phyloP scores from a whole-genome alignment of 2,888 invertebrate genomes.

The Apamea crenata region DNA sequence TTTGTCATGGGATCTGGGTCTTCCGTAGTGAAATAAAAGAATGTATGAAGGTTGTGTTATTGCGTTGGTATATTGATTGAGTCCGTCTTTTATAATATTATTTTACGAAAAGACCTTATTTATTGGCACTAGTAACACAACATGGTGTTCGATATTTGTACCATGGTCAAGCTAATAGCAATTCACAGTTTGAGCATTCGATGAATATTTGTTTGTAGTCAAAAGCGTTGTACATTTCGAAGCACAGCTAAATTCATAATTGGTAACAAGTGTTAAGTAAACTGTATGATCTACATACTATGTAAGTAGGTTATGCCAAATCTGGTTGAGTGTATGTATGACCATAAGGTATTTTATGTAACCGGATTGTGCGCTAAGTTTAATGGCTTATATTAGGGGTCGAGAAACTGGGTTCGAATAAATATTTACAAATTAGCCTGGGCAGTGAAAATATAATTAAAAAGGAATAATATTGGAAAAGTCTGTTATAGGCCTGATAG shows the following conservation, averaged over 20 bases:
- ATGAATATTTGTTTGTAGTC: slow-evolving; percentile 19
- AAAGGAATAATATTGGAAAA: slow-evolving; percentile 8
- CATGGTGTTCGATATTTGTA: slow-evolving; percentile 17
- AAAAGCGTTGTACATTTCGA: slow-evolving; percentile 37
- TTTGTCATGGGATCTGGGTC: slow-evolving; percentile 29
- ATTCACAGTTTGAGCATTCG: slow-evolving; percentile 24
- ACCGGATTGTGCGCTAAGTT: slow-evolving; percentile 36
- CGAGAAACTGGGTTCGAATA: slow-evolving; percentile 1
- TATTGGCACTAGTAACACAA: slow-evolving; percentile 24
- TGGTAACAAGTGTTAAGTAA: slow-evolving; percentile 24
- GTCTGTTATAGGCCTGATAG: not conserved
- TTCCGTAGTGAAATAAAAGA: slow-evolving; percentile 38
- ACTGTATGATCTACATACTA: slow-evolving; percentile 56
- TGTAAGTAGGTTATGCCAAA: slow-evolving; percentile 56
- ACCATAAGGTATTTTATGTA: slow-evolving; percentile 30
- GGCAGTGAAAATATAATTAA: not conserved
- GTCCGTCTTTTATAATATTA: slow-evolving; percentile 59
- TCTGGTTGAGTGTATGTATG: slow-evolving; percentile 47
- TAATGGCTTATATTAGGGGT: slow-evolving; percentile 25
- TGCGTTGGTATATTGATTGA: slow-evolving; percentile 57
- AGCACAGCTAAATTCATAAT: slow-evolving; percentile 45
- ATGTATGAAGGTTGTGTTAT: slow-evolving; percentile 55
- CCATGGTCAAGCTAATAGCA: slow-evolving; percentile 43
- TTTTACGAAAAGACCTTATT: slow-evolving; percentile 25
- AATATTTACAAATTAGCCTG: not conserved